These are phyloP conservation scores for Coracias cyanogaster DNA, from an alignment of 2,797 vertebrate genomes.

Conservation along the genomic window DNA sequence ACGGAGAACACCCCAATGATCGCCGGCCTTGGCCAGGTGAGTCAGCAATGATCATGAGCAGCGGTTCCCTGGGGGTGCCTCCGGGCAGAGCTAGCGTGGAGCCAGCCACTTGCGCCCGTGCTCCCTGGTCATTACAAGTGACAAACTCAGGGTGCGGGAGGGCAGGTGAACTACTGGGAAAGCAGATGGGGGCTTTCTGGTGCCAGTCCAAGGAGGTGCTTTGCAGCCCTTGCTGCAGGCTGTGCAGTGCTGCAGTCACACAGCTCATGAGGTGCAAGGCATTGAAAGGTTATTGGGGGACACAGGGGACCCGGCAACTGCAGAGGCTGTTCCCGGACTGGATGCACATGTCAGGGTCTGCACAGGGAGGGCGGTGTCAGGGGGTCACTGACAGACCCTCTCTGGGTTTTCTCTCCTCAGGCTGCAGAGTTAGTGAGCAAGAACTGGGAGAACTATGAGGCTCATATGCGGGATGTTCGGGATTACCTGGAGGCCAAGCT, in stretches of 20 bases:
- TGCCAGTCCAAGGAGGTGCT: background rate
- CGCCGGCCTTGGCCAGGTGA: conserved; percentile 94
- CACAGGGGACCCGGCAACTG: background rate
- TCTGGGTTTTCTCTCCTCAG: conserved; percentile 70
- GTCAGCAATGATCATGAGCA: background rate
- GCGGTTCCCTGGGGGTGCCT: background rate
- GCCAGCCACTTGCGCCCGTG: background rate
- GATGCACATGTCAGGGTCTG: fast-evolving
- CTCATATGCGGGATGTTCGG: conserved; percentile 84
- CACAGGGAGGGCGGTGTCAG: fast-evolving
- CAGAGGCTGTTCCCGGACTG: background rate
- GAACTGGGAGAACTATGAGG: conserved; percentile 84
- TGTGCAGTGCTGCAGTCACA: background rate
- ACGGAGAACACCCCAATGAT: conserved; percentile 99
- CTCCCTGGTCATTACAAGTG: background rate
- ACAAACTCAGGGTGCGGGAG: fast-evolving
- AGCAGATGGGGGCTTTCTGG: background rate
- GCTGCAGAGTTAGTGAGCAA: conserved; percentile 90
- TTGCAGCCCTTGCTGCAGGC: fast-evolving
- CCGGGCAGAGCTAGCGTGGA: background rate
- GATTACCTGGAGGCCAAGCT: conserved; percentile 90
- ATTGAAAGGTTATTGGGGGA: background rate
- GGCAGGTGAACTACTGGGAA: background rate
- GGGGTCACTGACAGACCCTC: background rate
- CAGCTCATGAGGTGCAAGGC: background rate